A percentile compares a stretch with the other conserved stretches of the same genome.
Evolutionary conservation across 1,140 invertebrate genomes (phyloP).

Genomic region (Drosophila paulistorum): DNA sequence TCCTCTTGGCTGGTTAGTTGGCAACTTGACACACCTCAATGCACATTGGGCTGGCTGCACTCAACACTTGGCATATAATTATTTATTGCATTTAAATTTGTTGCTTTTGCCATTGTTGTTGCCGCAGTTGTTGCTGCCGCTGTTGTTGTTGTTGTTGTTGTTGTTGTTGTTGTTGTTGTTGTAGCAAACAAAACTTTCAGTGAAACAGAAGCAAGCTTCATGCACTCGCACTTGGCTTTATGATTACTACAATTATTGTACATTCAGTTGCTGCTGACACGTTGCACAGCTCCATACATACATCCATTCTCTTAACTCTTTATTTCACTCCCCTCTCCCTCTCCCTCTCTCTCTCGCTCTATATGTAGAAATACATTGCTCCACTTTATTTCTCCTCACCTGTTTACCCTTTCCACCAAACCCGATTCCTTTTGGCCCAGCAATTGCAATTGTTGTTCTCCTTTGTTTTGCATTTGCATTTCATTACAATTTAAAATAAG

Average conservation of each 20-base stretch:
- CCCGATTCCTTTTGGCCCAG: conserved; percentile 4
- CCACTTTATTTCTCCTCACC: not conserved
- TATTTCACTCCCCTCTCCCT: not conserved
- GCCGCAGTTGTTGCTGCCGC: conserved; percentile 43
- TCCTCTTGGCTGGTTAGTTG: conserved; percentile 58
- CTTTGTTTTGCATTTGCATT: conserved; percentile 52
- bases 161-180: conserved; percentile 30
- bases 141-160: conserved; percentile 29
- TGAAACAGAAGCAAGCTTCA: conserved; percentile 50
- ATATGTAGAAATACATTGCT: not conserved
- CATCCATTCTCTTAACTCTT: conserved; percentile 17
- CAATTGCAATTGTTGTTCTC: conserved; percentile 66
- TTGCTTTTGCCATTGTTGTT: conserved; percentile 54
- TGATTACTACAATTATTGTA: conserved; percentile 75
- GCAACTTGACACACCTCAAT: conserved; percentile 77
- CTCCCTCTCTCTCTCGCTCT: not conserved
- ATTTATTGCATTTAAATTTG: conserved; percentile 82
- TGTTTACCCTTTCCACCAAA: not conserved
- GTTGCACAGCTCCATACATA: no score
- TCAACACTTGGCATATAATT: conserved; percentile 81
- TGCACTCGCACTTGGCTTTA: conserved; percentile 81
- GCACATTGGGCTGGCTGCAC: conserved; percentile 61
- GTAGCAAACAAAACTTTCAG: conserved; percentile 63
- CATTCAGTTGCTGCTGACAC: conserved; percentile 31
- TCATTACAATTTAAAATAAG: conserved; percentile 54